These are phyloP conservation scores for Nebria brevicollis DNA, from an alignment of 2,888 invertebrate species.

Conservation along the genomic window DNA sequence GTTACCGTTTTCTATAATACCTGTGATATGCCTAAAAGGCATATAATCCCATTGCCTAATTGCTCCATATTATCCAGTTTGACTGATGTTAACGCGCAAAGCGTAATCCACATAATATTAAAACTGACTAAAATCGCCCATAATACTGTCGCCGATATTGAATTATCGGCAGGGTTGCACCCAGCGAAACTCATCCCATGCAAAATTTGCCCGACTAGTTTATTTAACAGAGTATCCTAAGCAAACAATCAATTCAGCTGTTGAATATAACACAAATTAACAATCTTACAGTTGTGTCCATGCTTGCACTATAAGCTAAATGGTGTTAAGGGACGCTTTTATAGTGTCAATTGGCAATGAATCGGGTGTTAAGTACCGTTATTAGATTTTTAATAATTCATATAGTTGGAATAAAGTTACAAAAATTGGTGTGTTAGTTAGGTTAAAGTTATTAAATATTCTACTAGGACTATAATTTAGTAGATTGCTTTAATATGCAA, in stretches of 20 bases:
- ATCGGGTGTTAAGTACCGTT: no score
- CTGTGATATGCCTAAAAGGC: conserved; percentile 16
- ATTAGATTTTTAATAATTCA: no score
- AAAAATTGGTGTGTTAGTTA: no score
- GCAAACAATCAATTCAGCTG: not conserved
- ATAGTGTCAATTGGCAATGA: no score
- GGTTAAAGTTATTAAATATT: no score
- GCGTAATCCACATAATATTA: conserved; percentile 4
- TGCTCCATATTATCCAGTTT: conserved; percentile 14
- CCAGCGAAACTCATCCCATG: conserved; percentile 11
- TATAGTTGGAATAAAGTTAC: no score
- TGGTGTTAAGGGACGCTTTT: no score
- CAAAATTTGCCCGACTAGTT: conserved; percentile 3
- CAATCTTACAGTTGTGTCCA: no score
- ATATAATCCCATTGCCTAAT: conserved; percentile 6
- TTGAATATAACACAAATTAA: no score
- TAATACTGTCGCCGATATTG: not conserved
- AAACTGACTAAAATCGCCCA: conserved; percentile 7
- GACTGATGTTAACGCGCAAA: not conserved
- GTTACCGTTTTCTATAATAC: not conserved
- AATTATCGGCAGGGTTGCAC: conserved; percentile 12
- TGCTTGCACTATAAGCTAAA: no score
- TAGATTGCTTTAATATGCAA: no score
- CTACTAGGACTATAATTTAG: no score
- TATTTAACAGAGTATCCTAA: conserved; percentile 2